Conservation (phyloP, 23 tunicate species). For the Trididemnum nubilum region DNA sequence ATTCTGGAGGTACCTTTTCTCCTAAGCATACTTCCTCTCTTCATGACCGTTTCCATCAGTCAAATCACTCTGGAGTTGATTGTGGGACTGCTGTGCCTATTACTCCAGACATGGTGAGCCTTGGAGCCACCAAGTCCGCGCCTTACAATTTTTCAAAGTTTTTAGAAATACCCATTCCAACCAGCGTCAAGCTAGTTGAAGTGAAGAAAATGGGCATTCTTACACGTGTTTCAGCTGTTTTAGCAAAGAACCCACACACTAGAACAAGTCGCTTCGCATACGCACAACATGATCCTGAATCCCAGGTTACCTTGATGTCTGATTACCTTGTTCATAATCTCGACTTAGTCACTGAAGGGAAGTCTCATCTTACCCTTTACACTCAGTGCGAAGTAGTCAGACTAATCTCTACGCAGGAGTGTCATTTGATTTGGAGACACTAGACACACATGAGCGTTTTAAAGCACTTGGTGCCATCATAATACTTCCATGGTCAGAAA, state of each 20-base stretch:
- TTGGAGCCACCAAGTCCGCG: background rate
- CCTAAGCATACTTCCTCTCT: constrained; percentile 10
- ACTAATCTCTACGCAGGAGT: background rate
- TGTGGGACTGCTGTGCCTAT: too few relatives aligned
- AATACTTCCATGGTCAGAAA: background rate
- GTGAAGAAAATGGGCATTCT: background rate
- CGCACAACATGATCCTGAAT: constrained; percentile 5
- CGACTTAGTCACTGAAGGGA: background rate
- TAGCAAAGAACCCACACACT: background rate
- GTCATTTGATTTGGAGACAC: background rate
- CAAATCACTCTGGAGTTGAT: background rate
- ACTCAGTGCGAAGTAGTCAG: background rate
- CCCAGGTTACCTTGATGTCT: background rate
- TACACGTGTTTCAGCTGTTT: background rate
- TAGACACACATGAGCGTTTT: background rate
- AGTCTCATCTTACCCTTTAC: background rate
- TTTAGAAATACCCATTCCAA: background rate
- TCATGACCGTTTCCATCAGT: background rate
- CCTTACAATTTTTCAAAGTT: background rate
- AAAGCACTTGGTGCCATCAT: background rate
- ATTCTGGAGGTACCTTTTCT: background rate
- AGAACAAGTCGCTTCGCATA: background rate
- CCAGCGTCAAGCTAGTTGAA: background rate
- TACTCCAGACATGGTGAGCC: too few relatives aligned
- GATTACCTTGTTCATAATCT: background rate